Conservation (phyloP, 2,888 invertebrate species). For the Encarsia formosa region DNA sequence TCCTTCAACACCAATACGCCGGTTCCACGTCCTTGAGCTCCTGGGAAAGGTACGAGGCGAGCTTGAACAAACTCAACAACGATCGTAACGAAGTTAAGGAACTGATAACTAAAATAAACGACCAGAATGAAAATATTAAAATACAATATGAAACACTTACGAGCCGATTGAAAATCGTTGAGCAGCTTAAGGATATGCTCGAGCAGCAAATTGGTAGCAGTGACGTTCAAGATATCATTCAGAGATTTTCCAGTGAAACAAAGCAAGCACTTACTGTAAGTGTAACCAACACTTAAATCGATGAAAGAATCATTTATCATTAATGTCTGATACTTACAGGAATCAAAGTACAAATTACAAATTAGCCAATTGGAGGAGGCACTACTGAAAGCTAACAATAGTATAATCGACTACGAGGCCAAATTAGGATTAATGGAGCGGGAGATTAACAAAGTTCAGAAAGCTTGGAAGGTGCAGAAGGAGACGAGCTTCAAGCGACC, state of each 20-base stretch:
- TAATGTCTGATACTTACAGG: constrained; percentile 28
- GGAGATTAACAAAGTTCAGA: constrained; percentile 39
- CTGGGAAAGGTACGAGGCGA: constrained; percentile 35
- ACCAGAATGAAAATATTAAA: constrained; percentile 33
- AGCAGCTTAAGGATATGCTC: constrained; percentile 42
- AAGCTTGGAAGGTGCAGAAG: constrained; percentile 34
- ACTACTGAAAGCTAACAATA: constrained; percentile 32
- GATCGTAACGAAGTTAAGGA: constrained; percentile 32
- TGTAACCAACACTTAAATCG: not conserved
- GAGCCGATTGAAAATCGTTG: constrained; percentile 41
- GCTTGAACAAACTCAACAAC: constrained; percentile 30
- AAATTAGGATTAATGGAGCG: constrained; percentile 37
- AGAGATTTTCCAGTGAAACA: constrained; percentile 40
- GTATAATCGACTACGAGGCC: constrained; percentile 35
- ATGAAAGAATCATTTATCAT: not conserved
- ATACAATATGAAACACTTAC: constrained; percentile 38
- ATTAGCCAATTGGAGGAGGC: constrained; percentile 42
- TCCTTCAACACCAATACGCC: constrained; percentile 42
- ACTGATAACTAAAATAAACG: constrained; percentile 32
- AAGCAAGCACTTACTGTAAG: constrained; percentile 39
- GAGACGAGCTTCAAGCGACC: not conserved
- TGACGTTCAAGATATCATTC: constrained; percentile 39
- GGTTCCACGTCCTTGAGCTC: constrained; percentile 40
- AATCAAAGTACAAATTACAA: constrained; percentile 39
- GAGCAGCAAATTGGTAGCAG: constrained; percentile 44